phyloP scores from a whole-genome alignment of 1,140 invertebrate species.

The Micrasema longulum region DNA sequence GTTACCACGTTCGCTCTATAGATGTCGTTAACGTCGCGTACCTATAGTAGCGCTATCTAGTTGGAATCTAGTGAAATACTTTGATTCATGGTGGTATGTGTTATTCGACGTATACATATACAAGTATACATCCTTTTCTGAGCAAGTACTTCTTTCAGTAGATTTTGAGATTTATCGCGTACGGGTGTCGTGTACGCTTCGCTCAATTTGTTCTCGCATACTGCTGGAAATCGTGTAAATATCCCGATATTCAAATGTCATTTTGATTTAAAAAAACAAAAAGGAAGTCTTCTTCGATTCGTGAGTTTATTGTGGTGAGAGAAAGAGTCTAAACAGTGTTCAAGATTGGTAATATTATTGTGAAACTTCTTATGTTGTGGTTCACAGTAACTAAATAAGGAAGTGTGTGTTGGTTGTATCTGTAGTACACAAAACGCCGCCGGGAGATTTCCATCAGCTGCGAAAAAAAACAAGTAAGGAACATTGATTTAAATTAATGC shows the following conservation, averaged over 20 bases:
- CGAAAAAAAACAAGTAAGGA: conserved; percentile 35
- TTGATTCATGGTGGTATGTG: too few species aligned
- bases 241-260: conserved; percentile 45
- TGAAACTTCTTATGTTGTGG: conserved; percentile 53
- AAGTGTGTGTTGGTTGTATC: conserved; percentile 41
- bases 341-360: conserved; percentile 30
- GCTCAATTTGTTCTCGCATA: conserved; percentile 21
- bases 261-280: conserved; percentile 33
- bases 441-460: conserved; percentile 34
- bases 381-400: conserved; percentile 46
- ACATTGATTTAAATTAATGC: conserved; percentile 27
- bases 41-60: conserved; percentile 18
- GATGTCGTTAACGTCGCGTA: too few species aligned
- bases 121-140: neutral
- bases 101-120: too few species aligned
- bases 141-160: conserved; percentile 23
- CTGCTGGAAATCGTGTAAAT: conserved; percentile 43
- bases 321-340: conserved; percentile 20
- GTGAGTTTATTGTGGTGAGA: conserved; percentile 20
- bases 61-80: neutral
- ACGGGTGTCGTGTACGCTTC: conserved; percentile 15
- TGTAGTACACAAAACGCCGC: conserved; percentile 19
- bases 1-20: too few species aligned
- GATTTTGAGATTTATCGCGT: conserved; percentile 33
- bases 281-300: neutral